Conservation (phyloP, 1,140 invertebrate genomes). For the Tenebrio molitor region DNA sequence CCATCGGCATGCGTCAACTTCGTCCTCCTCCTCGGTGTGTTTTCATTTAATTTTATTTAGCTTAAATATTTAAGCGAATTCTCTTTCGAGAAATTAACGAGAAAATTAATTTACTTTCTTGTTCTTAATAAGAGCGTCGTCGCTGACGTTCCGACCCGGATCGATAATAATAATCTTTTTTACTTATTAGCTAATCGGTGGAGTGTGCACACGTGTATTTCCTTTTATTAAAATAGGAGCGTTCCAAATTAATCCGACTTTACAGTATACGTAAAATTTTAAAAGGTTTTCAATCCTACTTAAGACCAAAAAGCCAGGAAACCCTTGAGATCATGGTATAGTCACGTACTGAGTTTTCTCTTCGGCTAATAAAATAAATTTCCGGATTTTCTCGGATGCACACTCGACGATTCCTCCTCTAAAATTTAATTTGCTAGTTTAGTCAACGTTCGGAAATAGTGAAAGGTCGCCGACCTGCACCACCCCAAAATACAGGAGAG, state of each 20-base stretch:
- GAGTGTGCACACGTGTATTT: background rate
- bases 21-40: conserved; percentile 43
- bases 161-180: no score
- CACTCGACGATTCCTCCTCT: conserved; percentile 23
- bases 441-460: background rate
- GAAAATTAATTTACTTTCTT: conserved; percentile 54
- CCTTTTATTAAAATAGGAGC: conserved; percentile 6
- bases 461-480: background rate
- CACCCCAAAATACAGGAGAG: background rate
- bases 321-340: conserved; percentile 45
- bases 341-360: conserved; percentile 47
- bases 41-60: conserved; percentile 54
- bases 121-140: conserved; percentile 37
- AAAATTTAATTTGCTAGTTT: conserved; percentile 27
- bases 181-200: no score
- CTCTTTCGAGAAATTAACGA: conserved; percentile 48
- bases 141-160: no score
- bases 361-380: conserved; percentile 38
- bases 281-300: conserved; percentile 53
- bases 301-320: conserved; percentile 49
- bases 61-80: conserved; percentile 50
- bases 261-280: conserved; percentile 49
- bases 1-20: conserved; percentile 45
- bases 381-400: conserved; percentile 31
- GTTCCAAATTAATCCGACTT: conserved; percentile 52